phyloP scores from a whole-genome alignment of 2,113 vertebrate genomes.

The Lycaon pictus region DNA sequence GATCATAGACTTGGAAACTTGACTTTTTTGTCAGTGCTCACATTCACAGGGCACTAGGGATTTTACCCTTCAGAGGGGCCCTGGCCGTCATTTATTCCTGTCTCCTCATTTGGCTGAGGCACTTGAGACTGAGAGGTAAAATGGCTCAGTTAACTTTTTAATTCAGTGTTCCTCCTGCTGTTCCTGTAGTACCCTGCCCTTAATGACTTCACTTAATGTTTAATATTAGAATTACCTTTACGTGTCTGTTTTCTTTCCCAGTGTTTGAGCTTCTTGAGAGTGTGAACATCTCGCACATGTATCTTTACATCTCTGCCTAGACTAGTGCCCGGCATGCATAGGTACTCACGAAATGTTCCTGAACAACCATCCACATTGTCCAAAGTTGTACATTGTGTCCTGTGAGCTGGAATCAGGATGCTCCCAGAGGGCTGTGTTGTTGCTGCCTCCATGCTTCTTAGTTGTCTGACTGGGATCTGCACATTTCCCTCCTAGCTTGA shows the following conservation, averaged over 20 bases:
- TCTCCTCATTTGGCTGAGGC: background rate
- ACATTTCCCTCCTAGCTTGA: background rate
- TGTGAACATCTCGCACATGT: background rate
- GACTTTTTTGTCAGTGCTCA: background rate
- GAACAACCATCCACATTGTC: fast-evolving
- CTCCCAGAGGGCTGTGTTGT: background rate
- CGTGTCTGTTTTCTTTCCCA: background rate
- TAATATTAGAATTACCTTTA: fast-evolving
- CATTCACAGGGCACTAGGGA: background rate
- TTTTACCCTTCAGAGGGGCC: background rate
- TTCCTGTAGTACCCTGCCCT: too few species aligned
- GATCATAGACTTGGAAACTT: background rate
- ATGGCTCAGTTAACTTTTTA: background rate
- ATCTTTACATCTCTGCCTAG: background rate
- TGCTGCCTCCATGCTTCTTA: background rate
- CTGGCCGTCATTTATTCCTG: background rate
- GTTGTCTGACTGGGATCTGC: background rate
- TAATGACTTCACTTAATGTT: background rate
- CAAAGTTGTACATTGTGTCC: fast-evolving
- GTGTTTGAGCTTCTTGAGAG: background rate
- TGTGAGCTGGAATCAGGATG: background rate
- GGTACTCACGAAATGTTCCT: background rate
- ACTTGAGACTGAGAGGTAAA: background rate
- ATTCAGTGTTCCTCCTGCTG: background rate
- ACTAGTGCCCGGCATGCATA: background rate